These are phyloP conservation scores for Astyanax mexicanus DNA, from an alignment of 2,797 vertebrate genomes.

Conservation along the genomic window DNA sequence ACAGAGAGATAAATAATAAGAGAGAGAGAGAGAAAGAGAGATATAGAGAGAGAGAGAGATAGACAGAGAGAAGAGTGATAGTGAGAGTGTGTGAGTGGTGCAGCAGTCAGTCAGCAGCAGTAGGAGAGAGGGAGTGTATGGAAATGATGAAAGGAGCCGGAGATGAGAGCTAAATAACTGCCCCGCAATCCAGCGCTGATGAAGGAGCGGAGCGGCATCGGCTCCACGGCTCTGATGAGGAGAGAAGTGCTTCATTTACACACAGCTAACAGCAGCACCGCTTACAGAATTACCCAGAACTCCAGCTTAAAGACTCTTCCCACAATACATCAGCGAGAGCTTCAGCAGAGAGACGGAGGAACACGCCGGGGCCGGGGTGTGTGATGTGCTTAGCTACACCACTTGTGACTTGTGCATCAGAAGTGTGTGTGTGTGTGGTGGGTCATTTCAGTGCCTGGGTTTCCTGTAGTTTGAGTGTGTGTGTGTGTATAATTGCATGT, in stretches of 20 bases:
- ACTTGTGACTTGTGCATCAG: too few relatives aligned
- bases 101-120: neutral
- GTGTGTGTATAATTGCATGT: too few relatives aligned
- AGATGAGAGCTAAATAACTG: constrained; percentile 34
- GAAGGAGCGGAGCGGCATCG: constrained; percentile 14
- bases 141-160: constrained; percentile 6
- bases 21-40: too few relatives aligned
- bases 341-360: neutral
- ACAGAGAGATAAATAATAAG: too few relatives aligned
- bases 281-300: constrained; percentile 7
- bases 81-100: constrained; percentile 17
- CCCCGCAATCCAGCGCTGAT: constrained; percentile 23
- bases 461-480: too few relatives aligned
- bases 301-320: neutral
- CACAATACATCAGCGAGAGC: neutral
- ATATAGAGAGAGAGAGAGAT: neutral
- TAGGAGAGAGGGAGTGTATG: constrained; percentile 1
- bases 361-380: neutral
- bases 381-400: too few relatives aligned
- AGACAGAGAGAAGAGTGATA: neutral
- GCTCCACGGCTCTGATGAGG: constrained; percentile 3
- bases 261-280: neutral
- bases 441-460: too few relatives aligned
- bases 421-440: neutral
- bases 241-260: constrained; percentile 1